These are phyloP conservation scores for Diglossa cyanea DNA, from an alignment of 2,797 vertebrate genomes.

Conservation along the genomic window DNA sequence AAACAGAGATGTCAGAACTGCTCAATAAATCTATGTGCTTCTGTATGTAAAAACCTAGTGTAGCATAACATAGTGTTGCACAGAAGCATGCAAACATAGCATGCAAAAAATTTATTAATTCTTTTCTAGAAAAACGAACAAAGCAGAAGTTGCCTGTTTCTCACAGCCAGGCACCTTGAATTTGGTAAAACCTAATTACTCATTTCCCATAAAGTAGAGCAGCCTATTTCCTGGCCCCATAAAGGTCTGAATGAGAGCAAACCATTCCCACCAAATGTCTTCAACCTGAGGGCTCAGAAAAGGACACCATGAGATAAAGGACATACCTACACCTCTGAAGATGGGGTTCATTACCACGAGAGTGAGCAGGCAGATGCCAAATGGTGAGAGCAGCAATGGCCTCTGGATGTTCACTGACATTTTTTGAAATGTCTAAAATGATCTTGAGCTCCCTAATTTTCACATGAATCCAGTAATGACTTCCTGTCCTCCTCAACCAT, in stretches of 20 bases:
- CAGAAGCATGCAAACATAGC: neutral
- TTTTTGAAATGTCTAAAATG: neutral
- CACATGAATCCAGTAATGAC: neutral
- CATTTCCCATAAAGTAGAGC: neutral
- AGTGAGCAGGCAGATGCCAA: neutral
- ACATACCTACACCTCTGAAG: neutral
- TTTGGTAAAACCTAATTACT: neutral
- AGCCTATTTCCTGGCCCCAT: neutral
- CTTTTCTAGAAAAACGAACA: neutral
- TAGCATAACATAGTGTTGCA: neutral
- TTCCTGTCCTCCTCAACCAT: neutral
- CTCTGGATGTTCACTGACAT: neutral
- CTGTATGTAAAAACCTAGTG: neutral
- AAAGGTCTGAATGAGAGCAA: neutral
- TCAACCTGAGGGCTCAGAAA: neutral
- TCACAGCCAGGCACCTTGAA: neutral
- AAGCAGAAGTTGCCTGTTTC: neutral
- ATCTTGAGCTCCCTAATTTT: neutral
- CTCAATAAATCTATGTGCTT: neutral
- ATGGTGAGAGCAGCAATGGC: neutral
- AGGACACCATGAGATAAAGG: neutral
- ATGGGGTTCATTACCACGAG: neutral
- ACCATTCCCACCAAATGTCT: neutral
- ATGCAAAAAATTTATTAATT: neutral
- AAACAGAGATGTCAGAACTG: neutral